Evolutionary conservation across 2,113 vertebrate species (phyloP).

Genomic region (Gallinago jamesoni): DNA sequence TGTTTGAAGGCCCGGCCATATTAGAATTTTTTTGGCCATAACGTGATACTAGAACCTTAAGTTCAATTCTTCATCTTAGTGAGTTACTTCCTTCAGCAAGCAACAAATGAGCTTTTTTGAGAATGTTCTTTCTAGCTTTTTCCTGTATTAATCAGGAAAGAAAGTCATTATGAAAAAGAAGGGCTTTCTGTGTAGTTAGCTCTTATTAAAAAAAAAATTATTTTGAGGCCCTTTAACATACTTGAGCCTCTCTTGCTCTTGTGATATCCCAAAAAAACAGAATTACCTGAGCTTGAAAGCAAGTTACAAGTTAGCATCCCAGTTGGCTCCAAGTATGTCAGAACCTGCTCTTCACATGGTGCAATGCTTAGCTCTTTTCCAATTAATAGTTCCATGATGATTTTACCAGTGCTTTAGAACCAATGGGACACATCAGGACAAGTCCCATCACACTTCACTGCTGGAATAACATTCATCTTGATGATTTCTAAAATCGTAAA

Average conservation of each 20-base stretch:
- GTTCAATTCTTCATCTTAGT: not conserved
- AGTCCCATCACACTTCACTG: not conserved
- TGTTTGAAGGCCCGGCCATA: not conserved
- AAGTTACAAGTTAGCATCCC: not conserved
- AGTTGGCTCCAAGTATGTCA: not conserved
- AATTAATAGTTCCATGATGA: not conserved
- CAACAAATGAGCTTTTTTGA: not conserved
- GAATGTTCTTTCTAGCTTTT: conserved; percentile 30
- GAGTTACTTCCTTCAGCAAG: not conserved
- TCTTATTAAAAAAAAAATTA: not conserved
- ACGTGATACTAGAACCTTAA: not conserved
- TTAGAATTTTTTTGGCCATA: not conserved
- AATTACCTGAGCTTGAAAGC: not conserved
- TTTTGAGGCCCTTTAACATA: not conserved
- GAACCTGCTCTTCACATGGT: not conserved
- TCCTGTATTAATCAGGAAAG: conserved; percentile 25
- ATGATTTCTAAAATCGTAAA: not conserved
- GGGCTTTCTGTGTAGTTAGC: not conserved
- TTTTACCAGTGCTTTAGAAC: not conserved
- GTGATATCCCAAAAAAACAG: not conserved
- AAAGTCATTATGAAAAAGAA: not conserved
- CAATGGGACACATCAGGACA: fast-evolving
- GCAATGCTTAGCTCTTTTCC: not conserved
- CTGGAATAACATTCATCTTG: not conserved
- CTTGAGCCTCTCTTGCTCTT: not conserved